Evolutionary conservation across 2,888 invertebrate species (phyloP).

Genomic region (Tryphoninae sp.): DNA sequence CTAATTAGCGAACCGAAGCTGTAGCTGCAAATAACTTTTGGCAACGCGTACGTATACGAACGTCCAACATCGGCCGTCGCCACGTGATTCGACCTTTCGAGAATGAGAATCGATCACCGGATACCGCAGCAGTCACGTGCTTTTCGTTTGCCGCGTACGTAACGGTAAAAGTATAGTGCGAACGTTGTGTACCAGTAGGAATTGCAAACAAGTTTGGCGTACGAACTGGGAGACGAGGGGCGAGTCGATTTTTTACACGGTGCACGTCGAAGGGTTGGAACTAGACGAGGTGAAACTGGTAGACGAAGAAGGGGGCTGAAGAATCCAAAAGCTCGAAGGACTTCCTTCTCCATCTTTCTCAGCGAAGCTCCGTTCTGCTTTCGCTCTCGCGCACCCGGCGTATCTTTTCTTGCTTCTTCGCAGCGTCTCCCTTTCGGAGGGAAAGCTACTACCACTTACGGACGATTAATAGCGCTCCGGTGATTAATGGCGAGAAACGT

Average conservation of each 20-base stretch:
- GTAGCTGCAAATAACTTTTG: slow-evolving; percentile 57
- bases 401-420: slow-evolving; percentile 32
- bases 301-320: background rate
- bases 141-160: slow-evolving; percentile 7
- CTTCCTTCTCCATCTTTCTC: slow-evolving; percentile 28
- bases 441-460: slow-evolving; percentile 67
- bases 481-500: slow-evolving; percentile 70
- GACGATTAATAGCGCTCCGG: slow-evolving; percentile 72
- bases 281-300: slow-evolving; percentile 23
- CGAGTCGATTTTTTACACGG: slow-evolving; percentile 41
- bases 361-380: slow-evolving; percentile 3
- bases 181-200: slow-evolving; percentile 7
- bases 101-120: slow-evolving; percentile 52
- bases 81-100: slow-evolving; percentile 51
- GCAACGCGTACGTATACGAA: slow-evolving; percentile 25
- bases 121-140: slow-evolving; percentile 32
- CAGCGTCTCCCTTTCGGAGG: slow-evolving; percentile 61
- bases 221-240: slow-evolving; percentile 12
- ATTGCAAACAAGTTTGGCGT: slow-evolving; percentile 47
- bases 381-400: slow-evolving; percentile 20
- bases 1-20: slow-evolving; percentile 24
- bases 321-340: slow-evolving; percentile 20
- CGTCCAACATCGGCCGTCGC: slow-evolving; percentile 33
- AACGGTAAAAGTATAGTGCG: slow-evolving; percentile 11
- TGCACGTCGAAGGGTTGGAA: slow-evolving; percentile 30